Evolutionary conservation across 1,140 invertebrate genomes (phyloP).

Genomic region (Acromyrmex heyeri): DNA sequence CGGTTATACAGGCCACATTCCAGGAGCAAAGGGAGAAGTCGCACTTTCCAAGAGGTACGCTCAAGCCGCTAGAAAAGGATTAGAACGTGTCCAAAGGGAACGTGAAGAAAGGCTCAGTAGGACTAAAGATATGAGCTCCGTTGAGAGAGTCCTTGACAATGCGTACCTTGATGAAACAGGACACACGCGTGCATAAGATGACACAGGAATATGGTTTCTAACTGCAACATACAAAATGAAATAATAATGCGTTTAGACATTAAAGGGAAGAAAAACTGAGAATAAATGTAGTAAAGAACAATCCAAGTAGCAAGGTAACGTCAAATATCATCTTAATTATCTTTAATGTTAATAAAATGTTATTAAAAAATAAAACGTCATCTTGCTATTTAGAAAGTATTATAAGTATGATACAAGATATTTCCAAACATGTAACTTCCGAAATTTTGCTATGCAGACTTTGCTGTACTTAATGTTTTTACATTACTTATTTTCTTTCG

Average conservation of each 20-base stretch:
- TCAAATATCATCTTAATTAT: no score
- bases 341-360: no score
- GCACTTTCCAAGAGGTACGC: constrained; percentile 90
- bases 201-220: neutral
- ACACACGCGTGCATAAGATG: constrained; percentile 41
- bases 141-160: constrained; percentile 75
- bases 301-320: no score
- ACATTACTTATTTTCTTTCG: neutral
- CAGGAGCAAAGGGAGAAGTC: constrained; percentile 89
- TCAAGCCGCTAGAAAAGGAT: constrained; percentile 89
- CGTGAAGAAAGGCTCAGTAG: constrained; percentile 84
- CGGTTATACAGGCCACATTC: constrained; percentile 91
- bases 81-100: constrained; percentile 88
- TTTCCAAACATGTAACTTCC: neutral
- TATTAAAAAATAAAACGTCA: no score
- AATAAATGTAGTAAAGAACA: neutral
- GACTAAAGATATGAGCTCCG: constrained; percentile 47
- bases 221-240: neutral
- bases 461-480: constrained; percentile 1
- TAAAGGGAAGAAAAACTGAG: neutral
- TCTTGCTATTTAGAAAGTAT: no score
- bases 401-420: neutral
- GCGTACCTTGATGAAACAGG: constrained; percentile 73
- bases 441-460: neutral
- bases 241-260: constrained; percentile 10